phyloP scores from a whole-genome alignment of 1,140 invertebrate species.

The Drosophila burlai region DNA sequence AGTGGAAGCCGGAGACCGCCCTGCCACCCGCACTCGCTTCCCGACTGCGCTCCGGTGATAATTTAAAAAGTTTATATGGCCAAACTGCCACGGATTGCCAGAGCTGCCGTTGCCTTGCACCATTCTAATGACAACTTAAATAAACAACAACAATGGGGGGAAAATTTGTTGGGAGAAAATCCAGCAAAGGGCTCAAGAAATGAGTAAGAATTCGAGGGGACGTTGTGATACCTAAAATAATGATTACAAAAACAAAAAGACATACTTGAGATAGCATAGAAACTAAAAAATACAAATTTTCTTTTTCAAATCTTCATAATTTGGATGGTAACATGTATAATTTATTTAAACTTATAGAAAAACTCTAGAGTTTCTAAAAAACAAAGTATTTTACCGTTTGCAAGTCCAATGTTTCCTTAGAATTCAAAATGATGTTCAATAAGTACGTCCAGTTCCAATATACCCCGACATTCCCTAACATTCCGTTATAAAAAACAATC shows the following conservation, averaged over 20 bases:
- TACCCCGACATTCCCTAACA: too few species aligned
- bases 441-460: not conserved
- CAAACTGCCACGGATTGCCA: conserved; percentile 52
- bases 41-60: conserved; percentile 70
- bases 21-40: conserved; percentile 28
- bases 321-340: too few species aligned
- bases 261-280: too few species aligned
- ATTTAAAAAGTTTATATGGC: conserved; percentile 81
- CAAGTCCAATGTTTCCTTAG: not conserved
- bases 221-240: not conserved
- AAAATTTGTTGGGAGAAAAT: conserved; percentile 38
- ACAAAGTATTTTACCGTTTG: not conserved
- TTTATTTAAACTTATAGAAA: not conserved
- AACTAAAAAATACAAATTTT: too few species aligned
- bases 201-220: conserved; percentile 1
- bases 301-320: too few species aligned
- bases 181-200: conserved; percentile 25
- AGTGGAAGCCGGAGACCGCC: conserved; percentile 56
- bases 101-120: conserved; percentile 55
- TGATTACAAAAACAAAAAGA: too few species aligned
- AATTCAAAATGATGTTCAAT: not conserved
- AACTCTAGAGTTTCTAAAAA: not conserved
- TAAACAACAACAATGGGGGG: conserved; percentile 68
- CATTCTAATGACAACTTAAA: conserved; percentile 83
- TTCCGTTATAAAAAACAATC: conserved; percentile 36